Evolutionary conservation across 2,797 vertebrate species (phyloP).

Genomic region (Hippoglossus hippoglossus): DNA sequence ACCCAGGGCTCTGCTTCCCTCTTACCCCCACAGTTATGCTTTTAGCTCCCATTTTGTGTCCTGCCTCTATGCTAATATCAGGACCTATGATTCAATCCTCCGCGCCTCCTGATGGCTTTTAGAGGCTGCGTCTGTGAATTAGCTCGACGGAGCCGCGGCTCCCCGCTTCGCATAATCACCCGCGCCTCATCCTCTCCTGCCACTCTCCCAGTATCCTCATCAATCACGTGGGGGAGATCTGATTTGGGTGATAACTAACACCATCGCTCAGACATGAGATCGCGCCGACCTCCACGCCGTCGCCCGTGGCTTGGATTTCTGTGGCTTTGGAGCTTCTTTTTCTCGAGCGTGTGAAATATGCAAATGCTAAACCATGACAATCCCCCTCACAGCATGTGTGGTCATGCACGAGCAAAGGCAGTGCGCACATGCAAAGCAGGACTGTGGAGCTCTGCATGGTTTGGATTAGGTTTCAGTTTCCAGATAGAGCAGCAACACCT

Average conservation of each 20-base stretch:
- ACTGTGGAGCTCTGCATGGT: slow-evolving; percentile 16
- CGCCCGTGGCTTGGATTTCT: slow-evolving; percentile 54
- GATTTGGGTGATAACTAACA: slow-evolving; percentile 72
- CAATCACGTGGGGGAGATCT: slow-evolving; percentile 62
- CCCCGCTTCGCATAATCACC: slow-evolving; percentile 60
- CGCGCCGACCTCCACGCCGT: not conserved
- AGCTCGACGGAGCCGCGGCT: slow-evolving; percentile 41
- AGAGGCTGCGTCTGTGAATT: slow-evolving; percentile 53
- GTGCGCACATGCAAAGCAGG: slow-evolving; percentile 32
- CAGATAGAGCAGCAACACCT: not conserved
- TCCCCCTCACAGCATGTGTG: slow-evolving; percentile 57
- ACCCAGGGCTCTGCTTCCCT: slow-evolving; percentile 23
- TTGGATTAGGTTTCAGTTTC: slow-evolving; percentile 18
- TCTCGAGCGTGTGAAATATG: slow-evolving; percentile 64
- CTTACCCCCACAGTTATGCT: slow-evolving; percentile 25
- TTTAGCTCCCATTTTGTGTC: slow-evolving; percentile 47
- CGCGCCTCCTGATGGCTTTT: slow-evolving; percentile 44
- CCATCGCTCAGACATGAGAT: slow-evolving; percentile 74
- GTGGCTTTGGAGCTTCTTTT: slow-evolving; percentile 35
- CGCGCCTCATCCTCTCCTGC: slow-evolving; percentile 35
- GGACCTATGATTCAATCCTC: slow-evolving; percentile 40
- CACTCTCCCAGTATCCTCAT: slow-evolving; percentile 51
- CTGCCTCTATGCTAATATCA: slow-evolving; percentile 52
- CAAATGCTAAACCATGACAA: slow-evolving; percentile 69
- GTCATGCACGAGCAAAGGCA: slow-evolving; percentile 42